A percentile compares a stretch with the other conserved stretches of the same genome.
Conservation (phyloP, 2,888 invertebrate species). For the Sesia apiformis region DNA sequence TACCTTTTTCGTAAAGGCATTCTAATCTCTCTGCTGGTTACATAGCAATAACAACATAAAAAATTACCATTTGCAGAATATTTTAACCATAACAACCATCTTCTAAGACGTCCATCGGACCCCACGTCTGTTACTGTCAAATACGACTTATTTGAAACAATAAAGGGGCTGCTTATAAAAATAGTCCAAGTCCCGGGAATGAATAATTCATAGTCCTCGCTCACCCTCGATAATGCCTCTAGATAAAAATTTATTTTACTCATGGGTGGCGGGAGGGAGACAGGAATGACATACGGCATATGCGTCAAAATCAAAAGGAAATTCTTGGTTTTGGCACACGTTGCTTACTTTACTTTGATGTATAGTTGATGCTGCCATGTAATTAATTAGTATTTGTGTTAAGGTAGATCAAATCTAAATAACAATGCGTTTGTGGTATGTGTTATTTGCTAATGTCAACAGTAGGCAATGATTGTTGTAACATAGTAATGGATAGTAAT, state of each 20-base stretch:
- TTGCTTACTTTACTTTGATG: not conserved
- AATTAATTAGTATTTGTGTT: too few relatives aligned
- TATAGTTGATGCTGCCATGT: too few relatives aligned
- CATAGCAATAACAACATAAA: too few relatives aligned
- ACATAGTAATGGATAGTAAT: too few relatives aligned
- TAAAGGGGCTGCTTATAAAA: conserved; percentile 13
- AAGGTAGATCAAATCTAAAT: too few relatives aligned
- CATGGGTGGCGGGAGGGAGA: not conserved
- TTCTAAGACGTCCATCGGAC: not conserved
- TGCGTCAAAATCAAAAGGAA: not conserved
- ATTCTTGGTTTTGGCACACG: not conserved
- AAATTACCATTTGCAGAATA: too few relatives aligned
- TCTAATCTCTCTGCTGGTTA: too few relatives aligned
- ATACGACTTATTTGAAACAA: conserved; percentile 12
- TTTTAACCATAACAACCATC: too few relatives aligned
- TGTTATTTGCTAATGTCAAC: too few relatives aligned
- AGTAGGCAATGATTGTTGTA: too few relatives aligned
- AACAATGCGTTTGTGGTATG: too few relatives aligned
- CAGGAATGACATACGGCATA: conserved; percentile 1
- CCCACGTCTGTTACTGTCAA: not conserved
- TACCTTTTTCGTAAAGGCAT: too few relatives aligned
- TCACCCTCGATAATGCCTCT: conserved; percentile 8
- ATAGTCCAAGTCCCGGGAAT: conserved; percentile 9
- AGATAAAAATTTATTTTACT: conserved; percentile 2
- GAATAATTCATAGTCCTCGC: conserved; percentile 15